These are phyloP conservation scores for Spinibarbus caldwelli DNA, from an alignment of 2,797 vertebrate species.

Conservation along the genomic window DNA sequence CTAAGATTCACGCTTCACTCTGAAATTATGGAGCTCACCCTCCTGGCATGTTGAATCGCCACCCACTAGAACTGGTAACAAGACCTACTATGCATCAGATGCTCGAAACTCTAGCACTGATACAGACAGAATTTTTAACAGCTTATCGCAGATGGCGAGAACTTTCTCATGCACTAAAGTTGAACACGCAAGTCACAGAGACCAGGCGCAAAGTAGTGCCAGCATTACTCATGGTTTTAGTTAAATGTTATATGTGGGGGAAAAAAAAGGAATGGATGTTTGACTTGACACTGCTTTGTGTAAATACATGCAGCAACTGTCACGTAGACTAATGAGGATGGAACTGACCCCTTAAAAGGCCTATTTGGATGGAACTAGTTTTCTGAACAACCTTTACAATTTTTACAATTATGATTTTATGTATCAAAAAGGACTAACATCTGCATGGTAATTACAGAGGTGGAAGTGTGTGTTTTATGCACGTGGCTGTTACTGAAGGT, in stretches of 20 bases:
- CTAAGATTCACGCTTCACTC: constrained; percentile 55
- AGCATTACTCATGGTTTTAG: constrained; percentile 55
- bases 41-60: constrained; percentile 57
- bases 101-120: constrained; percentile 58
- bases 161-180: constrained; percentile 60
- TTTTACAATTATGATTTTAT: not conserved
- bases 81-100: constrained; percentile 60
- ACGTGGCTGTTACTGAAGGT: too few species aligned
- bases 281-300: constrained; percentile 5
- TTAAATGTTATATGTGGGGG: constrained; percentile 49
- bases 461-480: not conserved
- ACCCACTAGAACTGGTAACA: constrained; percentile 57
- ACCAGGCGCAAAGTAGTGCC: constrained; percentile 48
- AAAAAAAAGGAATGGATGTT: not conserved
- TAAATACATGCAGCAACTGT: not conserved
- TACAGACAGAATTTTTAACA: constrained; percentile 57
- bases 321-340: not conserved
- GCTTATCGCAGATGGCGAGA: constrained; percentile 61
- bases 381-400: not conserved
- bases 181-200: constrained; percentile 44
- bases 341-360: not conserved
- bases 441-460: not conserved
- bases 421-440: not conserved
- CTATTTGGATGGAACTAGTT: not conserved
- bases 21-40: constrained; percentile 60